A percentile compares a stretch with the other conserved stretches of the same genome.
These are phyloP conservation scores for Panagrolaimus sp. DNA, from an alignment of 1,140 invertebrate genomes.

Conservation along the genomic window DNA sequence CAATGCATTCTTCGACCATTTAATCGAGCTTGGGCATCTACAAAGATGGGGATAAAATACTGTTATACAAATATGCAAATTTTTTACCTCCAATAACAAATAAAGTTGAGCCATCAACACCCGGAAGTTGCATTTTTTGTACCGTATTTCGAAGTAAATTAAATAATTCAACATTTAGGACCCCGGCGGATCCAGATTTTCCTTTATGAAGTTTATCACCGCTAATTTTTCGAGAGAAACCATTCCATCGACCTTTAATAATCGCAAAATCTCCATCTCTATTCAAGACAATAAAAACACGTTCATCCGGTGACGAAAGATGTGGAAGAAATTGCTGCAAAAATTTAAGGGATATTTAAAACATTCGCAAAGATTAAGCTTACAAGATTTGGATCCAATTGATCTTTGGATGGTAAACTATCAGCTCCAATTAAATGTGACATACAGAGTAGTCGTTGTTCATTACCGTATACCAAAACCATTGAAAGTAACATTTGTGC, in stretches of 20 bases:
- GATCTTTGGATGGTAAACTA: conserved; percentile 48
- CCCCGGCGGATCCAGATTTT: conserved; percentile 31
- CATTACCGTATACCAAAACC: conserved; percentile 43
- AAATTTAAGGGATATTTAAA: conserved; percentile 20
- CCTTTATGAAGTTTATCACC: conserved; percentile 39
- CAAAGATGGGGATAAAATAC: neutral
- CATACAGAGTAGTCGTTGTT: conserved; percentile 48
- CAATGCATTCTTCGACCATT: conserved; percentile 51
- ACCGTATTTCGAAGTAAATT: conserved; percentile 49
- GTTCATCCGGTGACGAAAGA: conserved; percentile 42
- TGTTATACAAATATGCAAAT: neutral
- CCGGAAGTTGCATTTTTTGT: conserved; percentile 47
- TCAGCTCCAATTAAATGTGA: conserved; percentile 50
- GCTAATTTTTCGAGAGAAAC: conserved; percentile 33
- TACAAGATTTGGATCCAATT: conserved; percentile 50
- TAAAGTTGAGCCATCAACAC: conserved; percentile 45
- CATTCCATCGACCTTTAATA: conserved; percentile 45
- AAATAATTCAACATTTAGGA: conserved; percentile 44
- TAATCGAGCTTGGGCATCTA: conserved; percentile 47
- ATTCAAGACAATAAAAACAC: conserved; percentile 42
- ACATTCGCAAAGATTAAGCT: conserved; percentile 15
- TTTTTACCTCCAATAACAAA: conserved; percentile 40
- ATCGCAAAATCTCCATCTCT: conserved; percentile 49
- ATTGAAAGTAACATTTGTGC: conserved; percentile 44
- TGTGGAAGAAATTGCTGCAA: conserved; percentile 50